These are phyloP conservation scores for Clarias batrachus DNA, from an alignment of 2,113 vertebrate species.

Conservation along the genomic window DNA sequence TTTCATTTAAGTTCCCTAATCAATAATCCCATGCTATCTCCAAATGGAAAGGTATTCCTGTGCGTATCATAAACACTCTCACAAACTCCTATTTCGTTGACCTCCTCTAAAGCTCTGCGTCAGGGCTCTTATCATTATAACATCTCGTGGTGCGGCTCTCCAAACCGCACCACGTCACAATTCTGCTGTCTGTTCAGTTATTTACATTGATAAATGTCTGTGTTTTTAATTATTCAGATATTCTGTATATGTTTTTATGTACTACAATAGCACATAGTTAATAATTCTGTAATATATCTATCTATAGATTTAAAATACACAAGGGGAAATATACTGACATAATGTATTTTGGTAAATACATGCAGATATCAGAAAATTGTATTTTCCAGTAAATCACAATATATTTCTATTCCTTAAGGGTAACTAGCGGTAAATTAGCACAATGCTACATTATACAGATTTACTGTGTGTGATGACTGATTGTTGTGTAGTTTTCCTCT, in stretches of 20 bases:
- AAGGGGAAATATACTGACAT: background rate
- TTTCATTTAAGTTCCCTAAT: no score
- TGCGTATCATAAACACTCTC: no score
- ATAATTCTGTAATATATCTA: no score
- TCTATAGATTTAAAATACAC: background rate
- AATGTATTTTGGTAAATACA: background rate
- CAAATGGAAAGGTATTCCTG: no score
- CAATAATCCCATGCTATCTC: no score
- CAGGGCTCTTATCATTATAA: no score
- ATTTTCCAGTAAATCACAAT: background rate
- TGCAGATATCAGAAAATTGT: background rate
- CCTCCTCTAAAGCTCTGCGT: no score
- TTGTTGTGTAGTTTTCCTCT: conserved; percentile 2
- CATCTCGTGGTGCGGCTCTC: no score
- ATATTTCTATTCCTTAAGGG: background rate
- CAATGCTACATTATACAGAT: background rate
- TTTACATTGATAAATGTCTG: background rate
- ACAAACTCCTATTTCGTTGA: no score
- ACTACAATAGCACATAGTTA: background rate
- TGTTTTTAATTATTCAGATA: background rate
- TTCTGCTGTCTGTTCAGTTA: background rate
- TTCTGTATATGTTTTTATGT: background rate
- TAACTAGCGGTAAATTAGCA: background rate
- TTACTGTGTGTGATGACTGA: conserved; percentile 3
- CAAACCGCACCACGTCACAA: no score